Evolutionary conservation across 2,113 vertebrate genomes (phyloP).

Genomic region (Aegithalos caudatus): DNA sequence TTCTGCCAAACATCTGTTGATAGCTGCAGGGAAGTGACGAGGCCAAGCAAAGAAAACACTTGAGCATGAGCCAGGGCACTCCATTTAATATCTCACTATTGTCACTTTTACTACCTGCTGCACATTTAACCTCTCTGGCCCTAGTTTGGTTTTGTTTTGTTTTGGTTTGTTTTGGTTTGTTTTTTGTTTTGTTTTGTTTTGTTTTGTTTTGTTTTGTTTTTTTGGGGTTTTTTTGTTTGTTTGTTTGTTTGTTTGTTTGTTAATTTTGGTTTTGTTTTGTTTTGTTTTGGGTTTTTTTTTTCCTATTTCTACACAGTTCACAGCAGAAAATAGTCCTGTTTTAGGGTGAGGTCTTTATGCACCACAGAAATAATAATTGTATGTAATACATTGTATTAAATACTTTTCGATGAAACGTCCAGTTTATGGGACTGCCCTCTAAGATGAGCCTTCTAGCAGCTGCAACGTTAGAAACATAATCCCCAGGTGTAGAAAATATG

Average conservation of each 20-base stretch:
- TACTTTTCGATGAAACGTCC: background rate
- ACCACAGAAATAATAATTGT: background rate
- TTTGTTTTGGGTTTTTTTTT: background rate
- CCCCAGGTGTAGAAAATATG: background rate
- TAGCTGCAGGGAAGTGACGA: background rate
- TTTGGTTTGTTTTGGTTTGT: too few species aligned
- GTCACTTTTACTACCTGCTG: background rate
- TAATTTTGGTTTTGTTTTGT: background rate
- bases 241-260: background rate
- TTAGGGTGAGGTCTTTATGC: background rate
- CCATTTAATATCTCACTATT: background rate
- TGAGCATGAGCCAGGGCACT: background rate
- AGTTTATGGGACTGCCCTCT: background rate
- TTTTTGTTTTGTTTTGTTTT: too few species aligned
- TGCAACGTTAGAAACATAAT: background rate
- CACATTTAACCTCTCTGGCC: background rate
- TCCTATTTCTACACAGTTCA: background rate
- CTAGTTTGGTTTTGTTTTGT: background rate
- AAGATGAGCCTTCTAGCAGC: background rate
- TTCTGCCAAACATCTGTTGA: background rate
- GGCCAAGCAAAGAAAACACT: background rate
- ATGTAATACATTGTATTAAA: background rate
- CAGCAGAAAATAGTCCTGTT: background rate
- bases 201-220: background rate
- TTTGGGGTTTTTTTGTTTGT: background rate